Base-by-base conservation (phyloP, 2,113 vertebrate species). In the Hippocampus abdominalis region DNA sequence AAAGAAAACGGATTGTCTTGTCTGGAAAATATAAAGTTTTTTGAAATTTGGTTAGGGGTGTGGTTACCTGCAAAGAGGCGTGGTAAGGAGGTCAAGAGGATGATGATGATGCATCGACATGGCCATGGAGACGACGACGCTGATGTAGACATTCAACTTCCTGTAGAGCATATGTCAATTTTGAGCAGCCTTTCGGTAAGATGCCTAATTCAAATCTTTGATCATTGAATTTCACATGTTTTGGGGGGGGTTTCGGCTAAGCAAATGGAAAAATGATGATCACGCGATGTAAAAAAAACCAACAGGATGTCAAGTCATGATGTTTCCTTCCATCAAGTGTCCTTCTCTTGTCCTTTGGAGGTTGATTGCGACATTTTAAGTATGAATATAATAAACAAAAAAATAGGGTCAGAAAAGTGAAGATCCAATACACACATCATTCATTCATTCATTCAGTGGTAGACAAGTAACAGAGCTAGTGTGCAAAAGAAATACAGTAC, bases 51-150 rank as follows among this genome's bases (percentile, higher is more conserved):
- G 21, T 48, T 8, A 49, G 23, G 4, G 23, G 23, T 10, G 61
- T 59, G 53, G 61, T 48, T 86, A 93, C 92, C 91, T 89, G 88
- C 68, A 23, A 81, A 40, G 70, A 86, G 64, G 54, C 73, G 81
- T 59, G 79, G 87, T 0, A 87, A 71, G 67, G 69, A 67, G 15
- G 77, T 78, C 81, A 91, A 64, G 10, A 92, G 73, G 67, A 92
- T 70, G 71, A 91, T 64, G 63, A 64, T 44, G 40, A 46, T 46
- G 40, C 42, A 2, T 46, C n/a, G 20, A 44, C n/a, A 27, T 44
- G 40, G 40, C 42, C 63, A 64, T 16, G 63, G 63, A 46, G 15
- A 64, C n/a, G 15, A 64, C n/a, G 8, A 27, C 63, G 23, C 6
- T 27, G 23, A 64, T 11, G 42, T 42, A 64, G 63, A 64, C 63